Conservation (phyloP, 2,797 vertebrate genomes). For the Acipenser transmontanus region DNA sequence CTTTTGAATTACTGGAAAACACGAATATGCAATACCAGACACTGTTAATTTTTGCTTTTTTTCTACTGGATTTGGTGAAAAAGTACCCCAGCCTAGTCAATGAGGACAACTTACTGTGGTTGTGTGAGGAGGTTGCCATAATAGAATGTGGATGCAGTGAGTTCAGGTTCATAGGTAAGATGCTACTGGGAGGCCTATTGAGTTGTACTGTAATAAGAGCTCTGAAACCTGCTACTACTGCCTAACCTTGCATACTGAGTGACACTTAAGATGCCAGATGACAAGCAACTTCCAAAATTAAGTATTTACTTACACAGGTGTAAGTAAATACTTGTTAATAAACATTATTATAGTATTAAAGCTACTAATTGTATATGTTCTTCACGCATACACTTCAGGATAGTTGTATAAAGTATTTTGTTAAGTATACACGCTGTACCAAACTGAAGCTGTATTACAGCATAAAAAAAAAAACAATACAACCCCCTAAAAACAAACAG, state of each 20-base stretch:
- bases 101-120: conserved; percentile 54
- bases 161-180: conserved; percentile 57
- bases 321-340: conserved; percentile 18
- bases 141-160: conserved; percentile 48
- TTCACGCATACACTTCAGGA: too few relatives aligned
- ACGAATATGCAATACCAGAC: conserved; percentile 47
- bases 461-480: too few relatives aligned
- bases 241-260: conserved; percentile 9
- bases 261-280: background rate
- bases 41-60: conserved; percentile 51
- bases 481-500: too few relatives aligned
- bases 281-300: conserved; percentile 16
- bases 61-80: conserved; percentile 47
- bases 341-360: too few relatives aligned
- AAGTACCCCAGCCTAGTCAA: conserved; percentile 50
- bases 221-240: background rate
- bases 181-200: conserved; percentile 31
- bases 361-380: too few relatives aligned
- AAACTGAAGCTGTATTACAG: too few relatives aligned
- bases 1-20: conserved; percentile 49
- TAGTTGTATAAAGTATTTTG: too few relatives aligned
- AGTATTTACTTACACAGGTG: conserved; percentile 25
- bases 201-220: too few relatives aligned
- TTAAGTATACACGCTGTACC: too few relatives aligned
- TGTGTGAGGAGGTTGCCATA: conserved; percentile 46